Base-by-base conservation (phyloP, 2,888 invertebrate genomes). In the Trichacis sp. region DNA sequence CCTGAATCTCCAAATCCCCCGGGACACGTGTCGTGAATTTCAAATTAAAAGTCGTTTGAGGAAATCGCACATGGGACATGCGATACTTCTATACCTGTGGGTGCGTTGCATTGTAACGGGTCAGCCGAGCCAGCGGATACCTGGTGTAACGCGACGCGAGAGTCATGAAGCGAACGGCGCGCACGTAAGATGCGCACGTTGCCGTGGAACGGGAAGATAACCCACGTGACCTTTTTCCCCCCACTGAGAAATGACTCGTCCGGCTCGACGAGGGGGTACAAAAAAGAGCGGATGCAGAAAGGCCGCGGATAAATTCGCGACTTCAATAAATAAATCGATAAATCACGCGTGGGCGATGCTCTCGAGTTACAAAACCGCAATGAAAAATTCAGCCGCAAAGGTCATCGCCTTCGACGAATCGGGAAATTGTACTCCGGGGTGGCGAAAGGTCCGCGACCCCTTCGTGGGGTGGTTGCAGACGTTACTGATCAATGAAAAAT, bases 151-250 rank as follows among this genome's bases (percentile, higher is more conserved):
- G 68, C 58, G 62, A 61, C 63, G 64, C 49, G 51, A 50, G 50
- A 70, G 71, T 74, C 70, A 70, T 64, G 68, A 72, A 49, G 64
- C 69, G 71, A 69, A 71, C 71, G 72, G 65, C 72, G 72, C 74
- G 73, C 73, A 73, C 68, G 71, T 73, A 72, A 75, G 74, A 75
- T 70, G 71, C 76, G 75, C 76, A 67, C 68, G 63, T 64, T 66
- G 62, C 72, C 69, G 72, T 69, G 71, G 69, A 74, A 71, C 69
- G 68, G 56, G 67, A 69, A 76, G 79, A 78, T 77, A 77, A 77
- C 73, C 77, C 75, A 77, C 75, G 76, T 73, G 81, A 81, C 76
- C 78, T 68, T 68, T 63, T 58, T 47, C 55, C 67, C 69, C 57
- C 49, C 18, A 24, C 47, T 30, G 52, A 55, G 19, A 19, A 43